Evolutionary conservation across 1,140 invertebrate species (phyloP), one percentile per base, ranked within the genome.

Genomic region (Macrobrachium nipponense): DNA sequence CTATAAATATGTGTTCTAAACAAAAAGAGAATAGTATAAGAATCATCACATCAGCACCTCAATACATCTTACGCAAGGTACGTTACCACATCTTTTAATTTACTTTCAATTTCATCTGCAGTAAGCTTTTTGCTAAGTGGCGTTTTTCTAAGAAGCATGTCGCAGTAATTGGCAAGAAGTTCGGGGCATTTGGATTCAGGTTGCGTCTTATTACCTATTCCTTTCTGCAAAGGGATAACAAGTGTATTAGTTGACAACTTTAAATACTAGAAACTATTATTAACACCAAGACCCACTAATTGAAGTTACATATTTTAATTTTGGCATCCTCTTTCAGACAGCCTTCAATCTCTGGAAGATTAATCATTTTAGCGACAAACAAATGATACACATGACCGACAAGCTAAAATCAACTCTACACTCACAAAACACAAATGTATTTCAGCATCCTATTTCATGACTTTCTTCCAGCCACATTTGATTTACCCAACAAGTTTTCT

Each of bases 121-220:
- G 97, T 99, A 44, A 99, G 94, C 89, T 97, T 95, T 92, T 99
- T 99, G 91, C 97, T 99, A 80, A 99, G 93, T 43, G 97, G 97
- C 70, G 98, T 99, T 91, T 98, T 98, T 89, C 98, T 94, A 89
- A 99, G 93, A 89, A 99, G 92, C 96, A 99, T 98, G 95, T 99
- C 99, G 95, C 98, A 99, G 93, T 99, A 99, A 92, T 99, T 99
- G 62, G 99, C 99, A 89, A 99, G 92, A 73, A 99, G 93, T 92
- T 99, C 99, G 20, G 99, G 98, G 93, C 98, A 99, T 91, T 98
- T 98, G 83, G 98, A 99, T 91, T 99, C 98, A 4, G 97, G 97
- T 77, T 92, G 92, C 15, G 92, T 93, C 90, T 94, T 94, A 61
- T 88, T 87, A 27, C 60, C 77, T 14, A 88, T 83, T 27, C 88